Evolutionary conservation across 2,888 invertebrate species (phyloP), one percentile per base, ranked within the genome.

Genomic region (Artemia sinica): DNA sequence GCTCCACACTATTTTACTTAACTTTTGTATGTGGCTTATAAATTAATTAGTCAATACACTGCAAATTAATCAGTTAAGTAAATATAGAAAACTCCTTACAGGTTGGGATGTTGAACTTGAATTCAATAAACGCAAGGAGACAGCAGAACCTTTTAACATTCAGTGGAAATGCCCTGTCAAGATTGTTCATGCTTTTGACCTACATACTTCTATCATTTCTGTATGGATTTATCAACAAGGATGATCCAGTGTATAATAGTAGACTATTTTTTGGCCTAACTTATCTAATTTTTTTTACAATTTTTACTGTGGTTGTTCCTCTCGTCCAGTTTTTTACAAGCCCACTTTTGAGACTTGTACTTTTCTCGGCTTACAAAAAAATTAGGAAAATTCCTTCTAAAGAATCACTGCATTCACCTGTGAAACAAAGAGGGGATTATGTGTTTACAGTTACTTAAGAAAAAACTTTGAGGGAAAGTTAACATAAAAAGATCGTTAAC

Each of bases 101-200:
- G 58, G 58, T 58, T 10, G 58, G 58, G 10, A 18, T 58, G 8
- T 58, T 58, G 10, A 58, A 18, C 58, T 58, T 58, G 58, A n/a
- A 58, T n/a, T 14, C 58, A 8, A 18, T 58, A n/a, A 58, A n/a
- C 9, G 18, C n/a, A 58, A 58, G 58, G 18, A 58, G 18, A 10
- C 58, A 58, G 58, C 58, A 58, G 18, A 58, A 58, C 58, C 58
- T 58, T 10, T 8, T 58, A 8, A 58, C 58, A n/a, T 58, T 58
- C 14, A 58, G 14, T 9, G 58, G 58, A 58, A 58, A 58, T 18
- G 58, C 18, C 18, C 14, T 58, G 8, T 14, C 58, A 8, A n/a
- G 58, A 18, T n/a, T 8, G 8, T 58, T 58, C 14, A 14, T 58
- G 14, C 18, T 58, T 18, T 58, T 58, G 8, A 58, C 18, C 14